These are phyloP conservation scores for Laticauda laticaudata DNA, from an alignment of 2,113 vertebrate genomes.

Conservation along the genomic window DNA sequence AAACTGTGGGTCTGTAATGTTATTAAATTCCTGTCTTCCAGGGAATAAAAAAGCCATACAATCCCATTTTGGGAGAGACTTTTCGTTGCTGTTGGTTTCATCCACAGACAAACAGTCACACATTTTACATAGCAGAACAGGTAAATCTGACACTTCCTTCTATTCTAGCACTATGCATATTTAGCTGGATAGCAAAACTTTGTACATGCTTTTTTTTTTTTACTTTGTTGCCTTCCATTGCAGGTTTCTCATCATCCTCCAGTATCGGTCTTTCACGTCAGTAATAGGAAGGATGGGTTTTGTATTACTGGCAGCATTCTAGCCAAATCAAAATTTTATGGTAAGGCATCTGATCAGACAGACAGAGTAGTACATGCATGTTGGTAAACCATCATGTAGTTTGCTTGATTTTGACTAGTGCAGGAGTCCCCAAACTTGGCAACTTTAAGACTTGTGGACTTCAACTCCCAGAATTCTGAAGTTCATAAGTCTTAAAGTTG, in stretches of 20 bases:
- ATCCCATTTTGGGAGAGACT: constrained; percentile 91
- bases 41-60: constrained; percentile 98
- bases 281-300: constrained; percentile 93
- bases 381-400: neutral
- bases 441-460: too few relatives aligned
- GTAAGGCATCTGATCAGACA: constrained; percentile 65
- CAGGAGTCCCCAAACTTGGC: too few relatives aligned
- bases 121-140: constrained; percentile 97
- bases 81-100: constrained; percentile 97
- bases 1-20: neutral
- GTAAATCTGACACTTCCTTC: constrained; percentile 59
- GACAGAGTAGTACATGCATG: neutral
- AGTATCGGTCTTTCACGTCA: constrained; percentile 92
- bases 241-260: constrained; percentile 97
- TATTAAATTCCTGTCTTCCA: constrained; percentile 54
- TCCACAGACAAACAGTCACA: constrained; percentile 89
- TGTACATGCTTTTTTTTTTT: neutral
- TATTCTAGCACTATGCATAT: neutral
- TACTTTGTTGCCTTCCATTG: neutral
- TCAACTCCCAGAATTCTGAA: too few relatives aligned
- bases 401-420: neutral
- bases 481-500: too few relatives aligned
- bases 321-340: constrained; percentile 94
- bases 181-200: neutral
- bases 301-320: constrained; percentile 90